Conservation (phyloP, 1,140 invertebrate species). For the Cherax quadricarinatus region DNA sequence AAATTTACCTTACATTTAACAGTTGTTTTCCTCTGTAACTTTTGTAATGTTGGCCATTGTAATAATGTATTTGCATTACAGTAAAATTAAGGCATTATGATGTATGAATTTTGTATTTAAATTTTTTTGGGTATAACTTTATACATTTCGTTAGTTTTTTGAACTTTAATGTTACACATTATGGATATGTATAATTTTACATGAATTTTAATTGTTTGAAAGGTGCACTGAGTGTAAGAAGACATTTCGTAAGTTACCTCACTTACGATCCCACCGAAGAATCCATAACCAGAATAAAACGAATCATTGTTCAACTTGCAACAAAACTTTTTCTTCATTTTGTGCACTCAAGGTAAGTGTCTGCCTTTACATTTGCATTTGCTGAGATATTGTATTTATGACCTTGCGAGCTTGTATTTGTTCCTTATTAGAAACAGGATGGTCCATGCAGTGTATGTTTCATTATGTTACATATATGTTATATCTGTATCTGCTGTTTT, state of each 20-base stretch:
- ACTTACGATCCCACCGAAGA: constrained; percentile 36
- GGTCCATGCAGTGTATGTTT: too few relatives aligned
- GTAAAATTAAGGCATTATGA: too few relatives aligned
- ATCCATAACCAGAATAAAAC: constrained; percentile 33
- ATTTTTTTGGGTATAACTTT: background rate
- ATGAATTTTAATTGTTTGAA: background rate
- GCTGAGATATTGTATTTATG: too few relatives aligned
- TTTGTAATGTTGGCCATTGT: too few relatives aligned
- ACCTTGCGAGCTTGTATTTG: too few relatives aligned
- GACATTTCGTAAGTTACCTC: constrained; percentile 33
- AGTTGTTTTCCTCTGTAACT: background rate
- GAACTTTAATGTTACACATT: too few relatives aligned
- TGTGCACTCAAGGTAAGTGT: constrained; percentile 44
- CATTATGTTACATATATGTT: background rate
- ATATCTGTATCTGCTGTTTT: too few relatives aligned
- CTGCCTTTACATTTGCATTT: background rate
- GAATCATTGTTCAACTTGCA: constrained; percentile 30
- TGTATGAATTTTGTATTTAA: background rate
- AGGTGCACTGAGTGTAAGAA: constrained; percentile 51
- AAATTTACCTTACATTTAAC: background rate
- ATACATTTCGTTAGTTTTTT: background rate
- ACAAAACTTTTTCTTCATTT: constrained; percentile 30
- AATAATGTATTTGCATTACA: too few relatives aligned
- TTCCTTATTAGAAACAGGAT: too few relatives aligned
- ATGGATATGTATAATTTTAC: background rate